Conservation (phyloP, 1,140 invertebrate genomes). For the Aphelenchoides besseyi region DNA sequence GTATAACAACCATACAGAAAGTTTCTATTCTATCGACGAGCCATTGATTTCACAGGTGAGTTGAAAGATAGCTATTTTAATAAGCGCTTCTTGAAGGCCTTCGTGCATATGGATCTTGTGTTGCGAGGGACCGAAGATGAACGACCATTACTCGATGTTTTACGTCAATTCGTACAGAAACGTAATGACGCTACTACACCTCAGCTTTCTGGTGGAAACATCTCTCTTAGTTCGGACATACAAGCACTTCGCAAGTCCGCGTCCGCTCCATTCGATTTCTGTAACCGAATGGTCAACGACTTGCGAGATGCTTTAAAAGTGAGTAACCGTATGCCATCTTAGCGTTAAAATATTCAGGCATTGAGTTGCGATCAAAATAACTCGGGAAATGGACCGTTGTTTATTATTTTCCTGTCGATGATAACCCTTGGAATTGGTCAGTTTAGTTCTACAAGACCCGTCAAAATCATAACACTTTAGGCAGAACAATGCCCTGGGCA, state of each 20-base stretch:
- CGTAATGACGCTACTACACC: slow-evolving; percentile 19
- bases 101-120: slow-evolving; percentile 24
- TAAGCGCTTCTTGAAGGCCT: slow-evolving; percentile 1
- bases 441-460: no score
- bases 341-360: slow-evolving; percentile 27
- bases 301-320: slow-evolving; percentile 36
- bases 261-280: slow-evolving; percentile 54
- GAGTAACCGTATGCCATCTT: slow-evolving; percentile 2
- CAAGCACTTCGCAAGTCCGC: slow-evolving; percentile 32
- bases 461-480: no score
- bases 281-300: slow-evolving; percentile 58
- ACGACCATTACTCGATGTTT: slow-evolving; percentile 17
- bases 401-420: slow-evolving; percentile 57
- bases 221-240: slow-evolving; percentile 28
- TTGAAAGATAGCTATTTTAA: not conserved
- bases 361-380: slow-evolving; percentile 40
- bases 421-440: slow-evolving; percentile 53
- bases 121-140: slow-evolving; percentile 25
- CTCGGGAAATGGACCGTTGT: slow-evolving; percentile 51
- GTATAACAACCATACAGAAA: slow-evolving; percentile 20
- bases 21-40: slow-evolving; percentile 30
- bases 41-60: slow-evolving; percentile 22
- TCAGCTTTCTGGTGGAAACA: slow-evolving; percentile 30
- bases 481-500: slow-evolving; percentile 61
- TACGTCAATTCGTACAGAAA: slow-evolving; percentile 29